Conservation (phyloP, 2,888 invertebrate species). For the Sinodicranocentrus sp. region DNA sequence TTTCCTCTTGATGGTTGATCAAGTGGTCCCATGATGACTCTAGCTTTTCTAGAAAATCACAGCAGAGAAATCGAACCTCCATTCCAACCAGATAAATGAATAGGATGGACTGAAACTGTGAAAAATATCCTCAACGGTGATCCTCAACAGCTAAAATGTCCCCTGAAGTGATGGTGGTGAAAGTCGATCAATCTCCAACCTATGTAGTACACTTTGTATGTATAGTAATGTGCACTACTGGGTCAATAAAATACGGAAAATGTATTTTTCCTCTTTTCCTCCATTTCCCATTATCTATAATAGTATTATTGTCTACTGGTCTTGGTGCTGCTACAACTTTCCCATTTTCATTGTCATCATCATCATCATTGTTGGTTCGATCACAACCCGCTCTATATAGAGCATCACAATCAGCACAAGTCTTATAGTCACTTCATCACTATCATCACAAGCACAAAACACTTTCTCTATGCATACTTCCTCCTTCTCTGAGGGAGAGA, state of each 20-base stretch:
- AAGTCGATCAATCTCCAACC: slow-evolving; percentile 42
- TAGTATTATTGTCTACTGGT: slow-evolving; percentile 51
- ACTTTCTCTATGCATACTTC: slow-evolving; percentile 31
- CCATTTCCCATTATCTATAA: slow-evolving; percentile 66
- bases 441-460: slow-evolving; percentile 28
- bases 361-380: slow-evolving; percentile 46
- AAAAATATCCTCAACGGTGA: neutral
- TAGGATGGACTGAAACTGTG: slow-evolving; percentile 38
- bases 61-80: neutral
- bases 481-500: too few species aligned
- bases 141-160: slow-evolving; percentile 5
- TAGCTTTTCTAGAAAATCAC: slow-evolving; percentile 1
- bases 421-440: slow-evolving; percentile 27
- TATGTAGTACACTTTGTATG: too few species aligned
- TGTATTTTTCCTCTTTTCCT: slow-evolving; percentile 38
- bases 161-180: slow-evolving; percentile 41
- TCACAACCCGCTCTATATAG: slow-evolving; percentile 16
- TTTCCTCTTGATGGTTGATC: neutral
- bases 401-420: neutral
- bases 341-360: slow-evolving; percentile 55
- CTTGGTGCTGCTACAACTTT: neutral
- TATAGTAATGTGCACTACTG: too few species aligned
- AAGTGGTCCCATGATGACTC: slow-evolving; percentile 22
- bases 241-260: slow-evolving; percentile 47
- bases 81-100: slow-evolving; percentile 45